phyloP scores from a whole-genome alignment of 1,140 invertebrate genomes.

The Yoshiicerus persimilis region DNA sequence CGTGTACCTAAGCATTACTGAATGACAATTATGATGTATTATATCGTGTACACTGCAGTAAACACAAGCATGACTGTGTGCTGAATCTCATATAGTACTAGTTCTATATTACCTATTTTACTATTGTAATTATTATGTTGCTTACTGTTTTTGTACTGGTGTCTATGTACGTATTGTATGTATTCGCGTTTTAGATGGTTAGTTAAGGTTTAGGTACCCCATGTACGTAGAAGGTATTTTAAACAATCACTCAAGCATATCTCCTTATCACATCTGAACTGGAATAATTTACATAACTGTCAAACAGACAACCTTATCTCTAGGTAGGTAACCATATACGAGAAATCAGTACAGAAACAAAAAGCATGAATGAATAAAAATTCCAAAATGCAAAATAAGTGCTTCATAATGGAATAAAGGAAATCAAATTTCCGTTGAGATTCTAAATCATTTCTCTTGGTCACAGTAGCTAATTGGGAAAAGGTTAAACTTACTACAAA shows the following conservation, averaged over 20 bases:
- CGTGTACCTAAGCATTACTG: too few relatives aligned
- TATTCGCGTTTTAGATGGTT: neutral
- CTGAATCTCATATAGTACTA: too few relatives aligned
- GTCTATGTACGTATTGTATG: neutral
- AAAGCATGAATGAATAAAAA: neutral
- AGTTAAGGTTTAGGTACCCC: too few relatives aligned
- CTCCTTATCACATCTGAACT: neutral
- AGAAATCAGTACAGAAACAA: too few relatives aligned
- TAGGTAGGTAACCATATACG: neutral
- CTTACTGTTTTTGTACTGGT: neutral
- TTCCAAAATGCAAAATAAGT: neutral
- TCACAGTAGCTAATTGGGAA: neutral
- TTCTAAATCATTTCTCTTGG: neutral
- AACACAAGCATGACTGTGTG: too few relatives aligned
- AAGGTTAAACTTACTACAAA: neutral
- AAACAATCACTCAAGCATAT: neutral
- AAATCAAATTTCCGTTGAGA: neutral
- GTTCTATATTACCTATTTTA: neutral
- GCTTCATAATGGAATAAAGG: neutral
- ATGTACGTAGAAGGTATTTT: too few relatives aligned
- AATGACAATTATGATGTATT: too few relatives aligned
- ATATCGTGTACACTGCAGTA: too few relatives aligned
- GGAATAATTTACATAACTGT: neutral
- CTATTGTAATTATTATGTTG: neutral
- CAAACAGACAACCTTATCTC: neutral